Conservation (phyloP, 2,113 vertebrate genomes). For the Papio anubis region DNA sequence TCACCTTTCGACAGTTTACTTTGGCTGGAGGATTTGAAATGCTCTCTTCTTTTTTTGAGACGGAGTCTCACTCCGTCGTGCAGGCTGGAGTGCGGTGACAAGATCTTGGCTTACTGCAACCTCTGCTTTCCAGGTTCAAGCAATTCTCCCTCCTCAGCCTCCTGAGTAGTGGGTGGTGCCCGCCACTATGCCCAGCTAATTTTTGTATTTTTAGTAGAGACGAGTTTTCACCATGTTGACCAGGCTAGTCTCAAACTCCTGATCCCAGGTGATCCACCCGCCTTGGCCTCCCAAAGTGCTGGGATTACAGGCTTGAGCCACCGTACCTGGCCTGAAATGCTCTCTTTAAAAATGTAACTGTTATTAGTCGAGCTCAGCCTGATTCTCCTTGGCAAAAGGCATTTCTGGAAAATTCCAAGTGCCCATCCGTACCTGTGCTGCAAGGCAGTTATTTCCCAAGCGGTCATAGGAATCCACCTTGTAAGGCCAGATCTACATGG, state of each 20-base stretch:
- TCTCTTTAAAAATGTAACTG: neutral
- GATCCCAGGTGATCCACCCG: no score
- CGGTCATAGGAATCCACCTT: neutral
- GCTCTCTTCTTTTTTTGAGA: neutral
- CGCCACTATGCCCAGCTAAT: no score
- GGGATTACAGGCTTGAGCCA: no score
- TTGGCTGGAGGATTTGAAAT: neutral
- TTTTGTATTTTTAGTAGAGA: no score
- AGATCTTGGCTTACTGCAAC: no score
- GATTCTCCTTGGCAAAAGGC: neutral
- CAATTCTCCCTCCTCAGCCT: no score
- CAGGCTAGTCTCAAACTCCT: no score
- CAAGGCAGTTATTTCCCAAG: neutral
- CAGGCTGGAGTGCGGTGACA: no score
- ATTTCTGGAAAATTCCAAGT: neutral
- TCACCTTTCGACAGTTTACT: neutral
- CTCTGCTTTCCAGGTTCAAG: no score
- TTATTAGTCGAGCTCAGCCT: neutral
- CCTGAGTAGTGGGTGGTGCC: no score
- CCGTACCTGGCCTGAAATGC: neutral
- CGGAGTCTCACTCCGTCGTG: rapidly evolving
- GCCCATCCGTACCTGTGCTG: neutral
- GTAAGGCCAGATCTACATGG: neutral
- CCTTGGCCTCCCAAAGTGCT: no score
- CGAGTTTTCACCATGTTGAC: no score